Evolutionary conservation across 2,888 invertebrate genomes (phyloP).

Genomic region (Lordiphosa fenestrarum): DNA sequence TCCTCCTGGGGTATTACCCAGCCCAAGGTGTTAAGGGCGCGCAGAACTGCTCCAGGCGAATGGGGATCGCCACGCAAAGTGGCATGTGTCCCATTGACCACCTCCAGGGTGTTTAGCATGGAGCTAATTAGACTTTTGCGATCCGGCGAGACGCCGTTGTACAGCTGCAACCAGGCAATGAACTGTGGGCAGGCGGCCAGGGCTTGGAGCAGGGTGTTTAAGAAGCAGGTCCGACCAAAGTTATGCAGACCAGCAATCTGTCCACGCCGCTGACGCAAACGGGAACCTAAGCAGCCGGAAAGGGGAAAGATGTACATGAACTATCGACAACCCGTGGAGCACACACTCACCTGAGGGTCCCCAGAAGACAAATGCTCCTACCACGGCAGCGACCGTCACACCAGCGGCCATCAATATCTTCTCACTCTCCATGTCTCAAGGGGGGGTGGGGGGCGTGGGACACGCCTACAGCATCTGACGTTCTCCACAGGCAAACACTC

Average conservation of each 20-base stretch:
- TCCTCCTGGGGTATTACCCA: constrained; percentile 96
- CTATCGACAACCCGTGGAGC: not conserved
- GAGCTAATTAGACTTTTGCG: constrained; percentile 88
- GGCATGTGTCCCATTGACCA: constrained; percentile 84
- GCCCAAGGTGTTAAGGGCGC: constrained; percentile 86
- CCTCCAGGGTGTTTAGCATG: constrained; percentile 87
- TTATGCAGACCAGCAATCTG: constrained; percentile 93
- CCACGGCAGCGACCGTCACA: constrained; percentile 88
- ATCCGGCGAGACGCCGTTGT: constrained; percentile 83
- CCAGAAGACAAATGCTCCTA: constrained; percentile 92
- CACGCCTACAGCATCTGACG: constrained; percentile 6
- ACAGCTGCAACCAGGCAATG: constrained; percentile 88
- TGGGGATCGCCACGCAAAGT: constrained; percentile 83
- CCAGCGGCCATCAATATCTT: constrained; percentile 89
- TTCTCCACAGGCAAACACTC: too few species aligned
- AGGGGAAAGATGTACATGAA: constrained; percentile 8
- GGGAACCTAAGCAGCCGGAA: constrained; percentile 74
- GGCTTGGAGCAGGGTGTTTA: constrained; percentile 94
- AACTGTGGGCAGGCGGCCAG: constrained; percentile 93
- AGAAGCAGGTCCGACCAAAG: constrained; percentile 94
- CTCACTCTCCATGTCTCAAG: constrained; percentile 82
- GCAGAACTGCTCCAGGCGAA: constrained; percentile 86
- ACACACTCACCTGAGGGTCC: constrained; percentile 81
- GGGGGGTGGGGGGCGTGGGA: not conserved
- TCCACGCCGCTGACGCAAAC: constrained; percentile 84